phyloP scores from a whole-genome alignment of 2,797 vertebrate genomes.

The Ceyx erithaca region DNA sequence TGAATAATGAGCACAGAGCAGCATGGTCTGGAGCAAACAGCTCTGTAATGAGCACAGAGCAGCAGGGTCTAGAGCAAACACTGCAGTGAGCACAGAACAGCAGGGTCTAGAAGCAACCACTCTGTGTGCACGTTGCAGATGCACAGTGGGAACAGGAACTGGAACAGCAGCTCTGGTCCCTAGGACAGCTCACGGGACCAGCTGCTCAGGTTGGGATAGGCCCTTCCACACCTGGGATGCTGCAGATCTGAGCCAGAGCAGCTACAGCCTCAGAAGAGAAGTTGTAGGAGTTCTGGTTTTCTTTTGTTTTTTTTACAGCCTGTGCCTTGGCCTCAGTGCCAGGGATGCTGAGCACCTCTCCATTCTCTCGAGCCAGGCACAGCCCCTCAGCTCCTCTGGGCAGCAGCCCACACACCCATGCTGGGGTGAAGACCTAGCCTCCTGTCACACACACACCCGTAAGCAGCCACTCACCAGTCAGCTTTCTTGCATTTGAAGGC shows the following conservation, averaged over 20 bases:
- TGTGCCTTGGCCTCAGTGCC: neutral
- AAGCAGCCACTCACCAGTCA: neutral
- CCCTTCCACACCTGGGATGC: neutral
- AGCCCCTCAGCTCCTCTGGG: neutral
- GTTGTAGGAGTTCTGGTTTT: neutral
- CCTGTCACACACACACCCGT: accelerated
- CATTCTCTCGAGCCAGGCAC: neutral
- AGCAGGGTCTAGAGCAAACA: too few relatives aligned
- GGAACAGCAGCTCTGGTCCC: neutral
- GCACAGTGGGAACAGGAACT: neutral
- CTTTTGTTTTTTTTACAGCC: neutral
- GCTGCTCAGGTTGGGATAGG: neutral
- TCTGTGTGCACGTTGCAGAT: neutral
- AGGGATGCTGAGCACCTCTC: neutral
- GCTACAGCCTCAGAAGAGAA: neutral
- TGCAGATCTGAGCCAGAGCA: neutral
- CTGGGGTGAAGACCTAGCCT: neutral
- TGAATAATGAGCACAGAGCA: neutral
- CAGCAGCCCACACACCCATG: neutral
- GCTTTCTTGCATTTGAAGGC: neutral
- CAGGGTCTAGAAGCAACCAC: too few relatives aligned
- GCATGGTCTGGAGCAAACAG: too few relatives aligned
- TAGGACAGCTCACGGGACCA: accelerated
- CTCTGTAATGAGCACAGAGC: too few relatives aligned
- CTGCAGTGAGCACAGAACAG: too few relatives aligned